A percentile compares a stretch with the other conserved stretches of the same genome.
phyloP scores from a whole-genome alignment of 2,888 invertebrate species.

The Cataglyphis albicans region DNA sequence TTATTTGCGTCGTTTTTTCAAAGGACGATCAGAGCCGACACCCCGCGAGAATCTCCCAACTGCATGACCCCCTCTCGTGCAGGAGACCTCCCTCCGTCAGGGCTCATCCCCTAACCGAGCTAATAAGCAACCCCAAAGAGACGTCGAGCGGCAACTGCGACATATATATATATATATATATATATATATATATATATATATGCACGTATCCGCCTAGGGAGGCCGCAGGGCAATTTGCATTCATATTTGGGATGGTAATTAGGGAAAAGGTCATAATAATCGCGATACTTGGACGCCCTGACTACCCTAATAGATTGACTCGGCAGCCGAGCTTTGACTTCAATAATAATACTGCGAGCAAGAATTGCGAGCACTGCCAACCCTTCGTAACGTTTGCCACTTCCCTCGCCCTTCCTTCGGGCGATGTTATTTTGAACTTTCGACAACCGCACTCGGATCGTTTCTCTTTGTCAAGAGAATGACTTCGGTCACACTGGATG shows the following conservation, averaged over 20 bases:
- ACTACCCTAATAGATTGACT: constrained; percentile 65
- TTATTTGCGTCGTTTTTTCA: constrained; percentile 81
- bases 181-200: background rate
- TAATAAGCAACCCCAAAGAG: constrained; percentile 84
- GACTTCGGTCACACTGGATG: constrained; percentile 25
- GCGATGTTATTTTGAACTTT: constrained; percentile 72
- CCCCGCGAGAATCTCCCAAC: constrained; percentile 63
- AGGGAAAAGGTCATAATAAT: constrained; percentile 82
- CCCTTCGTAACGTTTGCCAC: constrained; percentile 53
- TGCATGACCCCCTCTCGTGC: constrained; percentile 54
- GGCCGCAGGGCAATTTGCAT: constrained; percentile 80
- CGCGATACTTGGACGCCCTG: constrained; percentile 75
- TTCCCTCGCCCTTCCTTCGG: constrained; percentile 28
- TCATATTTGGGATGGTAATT: constrained; percentile 85
- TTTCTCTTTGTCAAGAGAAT: constrained; percentile 48
- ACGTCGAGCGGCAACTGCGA: constrained; percentile 75
- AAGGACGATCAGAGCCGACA: constrained; percentile 69
- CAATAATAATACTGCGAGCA: constrained; percentile 71
- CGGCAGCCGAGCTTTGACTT: constrained; percentile 70
- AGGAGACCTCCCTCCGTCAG: constrained; percentile 66
- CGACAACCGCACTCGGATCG: constrained; percentile 68
- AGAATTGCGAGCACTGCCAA: constrained; percentile 13
- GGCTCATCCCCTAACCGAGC: constrained; percentile 80
- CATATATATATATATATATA: constrained; percentile 59
- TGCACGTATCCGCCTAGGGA: constrained; percentile 62